phyloP scores from a whole-genome alignment of 2,113 vertebrate genomes.

The Copsychus sechellarum region DNA sequence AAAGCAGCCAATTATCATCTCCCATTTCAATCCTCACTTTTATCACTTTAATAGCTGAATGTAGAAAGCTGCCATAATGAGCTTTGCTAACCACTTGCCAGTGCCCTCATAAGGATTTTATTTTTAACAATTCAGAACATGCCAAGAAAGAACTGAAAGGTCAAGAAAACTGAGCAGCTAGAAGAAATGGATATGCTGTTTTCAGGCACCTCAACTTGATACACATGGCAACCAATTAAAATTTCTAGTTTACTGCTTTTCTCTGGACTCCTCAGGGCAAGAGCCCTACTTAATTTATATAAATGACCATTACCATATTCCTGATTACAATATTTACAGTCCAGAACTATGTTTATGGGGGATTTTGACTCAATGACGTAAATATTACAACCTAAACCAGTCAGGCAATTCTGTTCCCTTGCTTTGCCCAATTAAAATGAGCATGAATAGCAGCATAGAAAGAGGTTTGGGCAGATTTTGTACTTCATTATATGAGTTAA shows the following conservation, averaged over 20 bases:
- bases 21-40: background rate
- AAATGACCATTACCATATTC: background rate
- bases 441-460: background rate
- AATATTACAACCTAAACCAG: background rate
- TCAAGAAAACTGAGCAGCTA: conserved; percentile 61
- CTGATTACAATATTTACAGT: background rate
- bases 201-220: conserved; percentile 16
- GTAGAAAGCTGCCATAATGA: background rate
- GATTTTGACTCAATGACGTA: background rate
- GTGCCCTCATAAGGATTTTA: conserved; percentile 65
- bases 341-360: background rate
- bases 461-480: background rate
- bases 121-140: conserved; percentile 59
- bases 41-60: background rate
- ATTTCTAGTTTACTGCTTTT: background rate
- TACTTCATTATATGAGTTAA: background rate
- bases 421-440: background rate
- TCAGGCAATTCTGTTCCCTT: background rate
- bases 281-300: background rate
- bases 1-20: background rate
- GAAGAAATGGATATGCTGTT: conserved; percentile 54
- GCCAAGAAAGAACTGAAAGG: conserved; percentile 61
- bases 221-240: background rate
- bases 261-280: background rate
- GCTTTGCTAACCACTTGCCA: background rate